phyloP scores from a whole-genome alignment of 2,797 vertebrate species.

The Novumbra hubbsi region DNA sequence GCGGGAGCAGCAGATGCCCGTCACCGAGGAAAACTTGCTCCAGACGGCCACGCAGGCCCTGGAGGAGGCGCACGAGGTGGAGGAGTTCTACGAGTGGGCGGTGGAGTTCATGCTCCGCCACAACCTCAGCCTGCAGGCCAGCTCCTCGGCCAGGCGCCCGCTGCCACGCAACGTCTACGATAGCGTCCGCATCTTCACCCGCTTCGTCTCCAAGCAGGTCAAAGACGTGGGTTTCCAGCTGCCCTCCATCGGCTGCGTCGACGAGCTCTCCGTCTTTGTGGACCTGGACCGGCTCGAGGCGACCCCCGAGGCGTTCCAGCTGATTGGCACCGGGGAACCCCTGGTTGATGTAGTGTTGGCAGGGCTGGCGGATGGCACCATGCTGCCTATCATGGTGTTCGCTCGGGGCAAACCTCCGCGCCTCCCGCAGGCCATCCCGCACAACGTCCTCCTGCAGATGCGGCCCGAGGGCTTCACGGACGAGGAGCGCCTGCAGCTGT shows the following conservation, averaged over 20 bases:
- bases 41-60: constrained; percentile 68
- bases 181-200: constrained; percentile 65
- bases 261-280: constrained; percentile 86
- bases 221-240: constrained; percentile 63
- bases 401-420: constrained; percentile 56
- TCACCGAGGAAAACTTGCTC: constrained; percentile 81
- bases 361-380: constrained; percentile 79
- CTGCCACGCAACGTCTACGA: constrained; percentile 71
- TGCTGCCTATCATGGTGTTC: constrained; percentile 81
- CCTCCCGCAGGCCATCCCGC: constrained; percentile 67
- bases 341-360: constrained; percentile 79
- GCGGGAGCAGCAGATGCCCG: constrained; percentile 82
- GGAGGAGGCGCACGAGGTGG: constrained; percentile 47
- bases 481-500: constrained; percentile 75
- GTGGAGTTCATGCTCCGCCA: constrained; percentile 85
- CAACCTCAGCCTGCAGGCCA: constrained; percentile 71
- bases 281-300: constrained; percentile 63
- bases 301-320: constrained; percentile 68
- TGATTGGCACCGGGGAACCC: constrained; percentile 65
- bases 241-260: constrained; percentile 77
- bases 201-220: constrained; percentile 72
- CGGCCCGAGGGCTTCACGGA: constrained; percentile 72
- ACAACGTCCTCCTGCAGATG: constrained; percentile 76
- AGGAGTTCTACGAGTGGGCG: constrained; percentile 73
- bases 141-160: constrained; percentile 46